A percentile compares a stretch with the other conserved stretches of the same genome.
These are phyloP conservation scores for Telenomus remus DNA, from an alignment of 1,140 invertebrate species.

Conservation along the genomic window DNA sequence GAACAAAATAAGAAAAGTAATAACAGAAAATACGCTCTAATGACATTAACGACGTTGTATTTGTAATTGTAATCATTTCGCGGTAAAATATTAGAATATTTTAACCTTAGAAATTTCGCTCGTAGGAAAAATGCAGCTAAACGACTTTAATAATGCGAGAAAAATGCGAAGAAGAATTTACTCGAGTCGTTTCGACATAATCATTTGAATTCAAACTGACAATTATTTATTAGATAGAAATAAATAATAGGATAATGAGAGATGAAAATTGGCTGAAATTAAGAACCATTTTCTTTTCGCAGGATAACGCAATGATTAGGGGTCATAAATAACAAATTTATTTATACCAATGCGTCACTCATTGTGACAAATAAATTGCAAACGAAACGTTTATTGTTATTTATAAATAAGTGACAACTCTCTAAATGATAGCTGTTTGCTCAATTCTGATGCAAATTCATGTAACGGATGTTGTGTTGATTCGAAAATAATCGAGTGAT, in stretches of 20 bases:
- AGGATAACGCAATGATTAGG: too few species aligned
- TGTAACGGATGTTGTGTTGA: slow-evolving; percentile 45
- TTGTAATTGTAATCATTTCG: slow-evolving; percentile 23
- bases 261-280: too few species aligned
- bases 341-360: too few species aligned
- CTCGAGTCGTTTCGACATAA: too few species aligned
- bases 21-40: slow-evolving; percentile 9
- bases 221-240: too few species aligned
- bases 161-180: too few species aligned
- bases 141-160: too few species aligned
- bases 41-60: slow-evolving; percentile 22
- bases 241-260: too few species aligned
- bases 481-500: slow-evolving; percentile 42
- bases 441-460: slow-evolving; percentile 32
- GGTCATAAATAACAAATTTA: too few species aligned
- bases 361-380: background rate
- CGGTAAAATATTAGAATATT: background rate
- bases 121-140: background rate
- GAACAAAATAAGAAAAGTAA: background rate
- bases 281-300: too few species aligned
- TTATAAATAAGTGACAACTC: background rate
- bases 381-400: slow-evolving; percentile 1
- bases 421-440: slow-evolving; percentile 13
- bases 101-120: background rate
- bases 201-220: too few species aligned